A percentile compares a stretch with the other conserved stretches of the same genome.
Conservation (phyloP, 2,113 vertebrate genomes). For the Festucalex cinctus region DNA sequence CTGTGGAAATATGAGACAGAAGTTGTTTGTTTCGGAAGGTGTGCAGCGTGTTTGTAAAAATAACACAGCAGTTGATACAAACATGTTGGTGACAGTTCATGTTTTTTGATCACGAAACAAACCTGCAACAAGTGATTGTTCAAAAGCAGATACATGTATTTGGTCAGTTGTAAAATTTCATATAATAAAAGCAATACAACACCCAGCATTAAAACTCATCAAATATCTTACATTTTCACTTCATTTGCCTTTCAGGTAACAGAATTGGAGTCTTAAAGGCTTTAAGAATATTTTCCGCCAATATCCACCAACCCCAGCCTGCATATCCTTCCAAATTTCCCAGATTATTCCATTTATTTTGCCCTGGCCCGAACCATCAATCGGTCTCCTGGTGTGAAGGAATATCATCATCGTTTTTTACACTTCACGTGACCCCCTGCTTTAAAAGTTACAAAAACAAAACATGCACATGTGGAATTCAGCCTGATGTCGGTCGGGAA, state of each 20-base stretch:
- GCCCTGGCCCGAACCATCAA: slow-evolving; percentile 24
- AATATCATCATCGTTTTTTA: slow-evolving; percentile 42
- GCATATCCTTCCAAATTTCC: slow-evolving; percentile 1
- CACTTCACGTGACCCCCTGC: slow-evolving; percentile 36
- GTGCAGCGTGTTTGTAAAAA: too few relatives aligned
- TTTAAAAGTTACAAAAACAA: slow-evolving; percentile 41
- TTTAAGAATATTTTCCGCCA: neutral
- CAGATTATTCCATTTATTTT: neutral
- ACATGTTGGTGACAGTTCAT: too few relatives aligned
- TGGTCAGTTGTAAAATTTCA: too few relatives aligned
- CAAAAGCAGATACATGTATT: too few relatives aligned
- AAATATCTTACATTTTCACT: neutral
- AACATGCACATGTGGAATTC: slow-evolving; percentile 49
- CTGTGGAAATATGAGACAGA: neutral
- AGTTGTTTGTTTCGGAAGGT: too few relatives aligned
- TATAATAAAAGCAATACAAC: too few relatives aligned
- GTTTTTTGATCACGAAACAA: too few relatives aligned
- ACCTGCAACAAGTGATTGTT: too few relatives aligned
- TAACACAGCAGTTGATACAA: too few relatives aligned
- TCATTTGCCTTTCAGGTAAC: neutral
- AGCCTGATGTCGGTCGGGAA: slow-evolving; percentile 38
- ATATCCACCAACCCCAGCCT: neutral
- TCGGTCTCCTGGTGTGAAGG: slow-evolving; percentile 34
- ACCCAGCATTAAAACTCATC: neutral
- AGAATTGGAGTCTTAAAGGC: neutral